Base-by-base conservation (phyloP, 2,888 invertebrate species). In the Callosobruchus maculatus region DNA sequence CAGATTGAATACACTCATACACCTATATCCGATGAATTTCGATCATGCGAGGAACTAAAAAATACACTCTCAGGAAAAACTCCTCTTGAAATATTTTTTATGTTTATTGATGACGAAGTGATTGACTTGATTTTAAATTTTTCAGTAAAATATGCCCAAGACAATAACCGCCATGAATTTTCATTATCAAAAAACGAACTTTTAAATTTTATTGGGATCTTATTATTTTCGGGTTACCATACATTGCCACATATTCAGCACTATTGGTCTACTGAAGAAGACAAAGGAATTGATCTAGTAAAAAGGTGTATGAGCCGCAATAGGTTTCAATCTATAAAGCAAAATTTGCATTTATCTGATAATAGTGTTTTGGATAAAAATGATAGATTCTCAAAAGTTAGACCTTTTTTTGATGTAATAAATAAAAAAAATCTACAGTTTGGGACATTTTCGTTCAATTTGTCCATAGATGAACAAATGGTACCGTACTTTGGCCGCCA, bases 381-480 rank as follows among this genome's bases (percentile, higher is more conserved):
- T 30, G n/a, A 71, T 22, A 71, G 71, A 68, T 74, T 73, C 22
- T 71, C 79, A 67, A 82, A 82, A 80, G 67, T 82, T 18, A 71
- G 73, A 70, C 81, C 77, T 26, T 73, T 82, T 72, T 76, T 80
- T 70, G 76, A 82, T 74, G 67, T 77, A 18, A 67, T 80, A 22
- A 82, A 82, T 72, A 22, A 79, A 73, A 78, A 77, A 73, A 73
- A 74, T 71, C 20, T 79, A 70, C 78, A 81, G 73, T 82, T 76
- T 71, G 80, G 80, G n/a, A 70, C 81, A 67, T 81, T 79, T 78
- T 73, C 77, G 2, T 72, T 78, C 74, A 68, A 78, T 73, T 74
- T 83, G 49, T 81, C 81, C 0, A 81, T 82, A 22, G 82, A 83
- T 75, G 79, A 83, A 71, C 70, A 75, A 73, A 80, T 79, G 79